Percentiles rank a stretch among this genome's conserved stretches.
phyloP scores from a whole-genome alignment of 2,113 vertebrate species.

The Dromaius novaehollandiae region DNA sequence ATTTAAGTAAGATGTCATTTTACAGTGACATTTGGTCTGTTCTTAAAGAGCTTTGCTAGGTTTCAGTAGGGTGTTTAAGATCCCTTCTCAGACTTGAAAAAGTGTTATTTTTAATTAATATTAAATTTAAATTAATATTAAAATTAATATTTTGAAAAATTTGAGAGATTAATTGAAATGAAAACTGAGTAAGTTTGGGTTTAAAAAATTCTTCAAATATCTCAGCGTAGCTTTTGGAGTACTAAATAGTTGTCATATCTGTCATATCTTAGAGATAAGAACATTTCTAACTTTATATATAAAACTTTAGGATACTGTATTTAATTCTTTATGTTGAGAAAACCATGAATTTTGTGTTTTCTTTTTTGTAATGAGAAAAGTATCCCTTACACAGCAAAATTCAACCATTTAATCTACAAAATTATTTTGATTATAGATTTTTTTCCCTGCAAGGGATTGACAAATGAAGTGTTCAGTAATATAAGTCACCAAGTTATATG shows the following conservation, averaged over 20 bases:
- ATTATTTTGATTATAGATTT: neutral
- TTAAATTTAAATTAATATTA: too few species aligned
- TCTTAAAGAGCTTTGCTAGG: neutral
- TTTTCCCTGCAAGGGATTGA: neutral
- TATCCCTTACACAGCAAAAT: neutral
- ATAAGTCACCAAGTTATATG: neutral
- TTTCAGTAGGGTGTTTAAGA: neutral
- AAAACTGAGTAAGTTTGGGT: neutral
- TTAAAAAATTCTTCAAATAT: neutral
- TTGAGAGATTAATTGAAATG: neutral
- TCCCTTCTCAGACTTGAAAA: neutral
- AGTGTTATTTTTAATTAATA: neutral
- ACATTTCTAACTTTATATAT: neutral
- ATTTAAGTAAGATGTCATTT: neutral
- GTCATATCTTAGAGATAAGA: neutral
- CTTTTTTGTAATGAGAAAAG: neutral
- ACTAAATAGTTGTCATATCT: neutral
- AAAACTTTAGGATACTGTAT: neutral
- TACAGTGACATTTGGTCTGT: neutral
- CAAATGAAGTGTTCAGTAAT: neutral
- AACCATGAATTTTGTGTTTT: neutral
- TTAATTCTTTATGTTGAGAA: neutral
- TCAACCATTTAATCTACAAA: neutral
- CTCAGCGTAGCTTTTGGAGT: neutral
- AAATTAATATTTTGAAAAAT: neutral